Base-by-base conservation (phyloP, 2,888 invertebrate genomes). In the Andrena dorsata region DNA sequence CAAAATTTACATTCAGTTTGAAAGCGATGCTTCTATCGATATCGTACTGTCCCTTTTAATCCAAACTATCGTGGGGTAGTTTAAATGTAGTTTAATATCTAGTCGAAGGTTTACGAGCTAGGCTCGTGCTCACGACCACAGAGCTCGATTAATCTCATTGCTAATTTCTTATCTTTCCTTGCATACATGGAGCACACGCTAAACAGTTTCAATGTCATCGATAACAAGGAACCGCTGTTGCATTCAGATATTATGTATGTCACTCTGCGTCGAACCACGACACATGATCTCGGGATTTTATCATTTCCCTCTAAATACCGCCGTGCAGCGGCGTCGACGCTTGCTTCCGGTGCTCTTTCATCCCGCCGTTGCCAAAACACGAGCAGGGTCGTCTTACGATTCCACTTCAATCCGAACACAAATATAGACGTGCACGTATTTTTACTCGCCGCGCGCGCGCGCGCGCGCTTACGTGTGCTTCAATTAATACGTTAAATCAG, bases 341-440 rank as follows among this genome's bases (percentile, higher is more conserved):
- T 80, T 82, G 70, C 82, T 86, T 84, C 86, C 84, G 82, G 75
- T 75, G 63, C 63, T 69, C 68, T 84, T 70, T 86, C 76, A 60
- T 20, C 26, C 32, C 30, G 30, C 30, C 68, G 23, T 69, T 79
- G 72, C 76, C 80, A 83, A 79, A 83, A 81, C 51, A 16, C 47
- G 28, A 23, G 56, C 74, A 73, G 71, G 80, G 70, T 81, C 73
- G 60, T 69, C 20, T 68, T 53, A 60, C 35, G 68, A 73, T 51
- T 35, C 41, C 30, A 13, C 26, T 60, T 16, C 2, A 30, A 20
- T 32, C 16, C 7, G 16, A 32, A 56, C 30, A 2, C 28, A 23
- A 60, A 41, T 41, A 41, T 41, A 41, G 41, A 58, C 10, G 10
- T 23, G 4, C 23, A 10, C 51, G n/a, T 10, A 65, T 20, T n/a